Evolutionary conservation across 2,113 vertebrate genomes (phyloP), one percentile per base, ranked within the genome.

Genomic region (Enhydra lutris): DNA sequence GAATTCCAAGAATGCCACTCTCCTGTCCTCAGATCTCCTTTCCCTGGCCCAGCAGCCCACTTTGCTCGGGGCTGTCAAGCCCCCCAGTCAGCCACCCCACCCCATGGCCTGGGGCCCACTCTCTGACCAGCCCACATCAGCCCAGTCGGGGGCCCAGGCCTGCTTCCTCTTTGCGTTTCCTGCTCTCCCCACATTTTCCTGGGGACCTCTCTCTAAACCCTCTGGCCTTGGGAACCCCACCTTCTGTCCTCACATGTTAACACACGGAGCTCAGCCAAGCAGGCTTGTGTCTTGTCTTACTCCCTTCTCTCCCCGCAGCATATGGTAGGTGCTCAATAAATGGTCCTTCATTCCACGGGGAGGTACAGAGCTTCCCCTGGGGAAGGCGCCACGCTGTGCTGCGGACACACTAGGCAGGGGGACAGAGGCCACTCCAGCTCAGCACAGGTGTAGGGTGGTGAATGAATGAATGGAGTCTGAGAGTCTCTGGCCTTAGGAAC

Each of bases 401-500:
- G 29, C n/a, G 45, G 82, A n/a, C 14, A 61, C 1, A 9, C 3
- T 18, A 34, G n/a, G 55, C 21, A 24, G 87, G 52, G 59, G 63
- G 50, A 23, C 18, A n/a, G 85, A 8, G 1, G 12, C 21, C 24
- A 1, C 15, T 6, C 45, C 65, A 52, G 76, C 79, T 79, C 65
- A 18, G 73, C 82, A 1, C 31, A 2, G 7, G 0, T 7, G 36
- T 4, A 29, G 80, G 57, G 17, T 36, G 59, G 20, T 42, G 63
- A 63, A 26, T 39, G 59, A 6, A 1, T 61, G 67, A 23, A 42
- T 74, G n/a, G 29, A 65, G 31, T 23, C 76, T 17, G 57, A 26
- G 80, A 57, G 63, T 31, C 78, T 50, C 91, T 94, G 90, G 78
- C 59, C 90, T 69, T 17, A 52, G 90, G 23, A 71, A 23, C 57